A percentile compares a stretch with the other conserved stretches of the same genome.
These are phyloP conservation scores for Tiliacea citrago DNA, from an alignment of 2,888 invertebrate genomes.

Conservation along the genomic window DNA sequence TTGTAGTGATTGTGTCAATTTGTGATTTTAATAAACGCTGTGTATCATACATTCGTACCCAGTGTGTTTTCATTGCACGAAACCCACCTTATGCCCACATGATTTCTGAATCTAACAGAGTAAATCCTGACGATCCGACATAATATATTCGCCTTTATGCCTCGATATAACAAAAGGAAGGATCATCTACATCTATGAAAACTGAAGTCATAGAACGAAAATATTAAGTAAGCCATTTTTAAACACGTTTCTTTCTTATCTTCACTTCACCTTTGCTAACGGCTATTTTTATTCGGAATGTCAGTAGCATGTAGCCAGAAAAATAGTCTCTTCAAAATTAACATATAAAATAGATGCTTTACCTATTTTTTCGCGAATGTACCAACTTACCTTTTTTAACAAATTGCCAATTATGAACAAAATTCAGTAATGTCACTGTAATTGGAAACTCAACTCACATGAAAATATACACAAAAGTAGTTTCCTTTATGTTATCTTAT, in stretches of 20 bases:
- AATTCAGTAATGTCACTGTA: conserved; percentile 32
- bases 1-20: too few species aligned
- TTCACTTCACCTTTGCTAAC: conserved; percentile 1
- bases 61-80: too few species aligned
- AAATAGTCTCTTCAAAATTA: conserved; percentile 22
- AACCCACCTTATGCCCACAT: too few species aligned
- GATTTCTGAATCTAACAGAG: too few species aligned
- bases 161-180: neutral
- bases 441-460: conserved; percentile 13
- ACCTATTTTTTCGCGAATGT: neutral
- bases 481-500: conserved; percentile 21
- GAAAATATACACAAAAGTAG: conserved; percentile 1
- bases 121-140: too few species aligned
- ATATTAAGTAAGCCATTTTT: neutral
- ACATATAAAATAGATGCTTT: conserved; percentile 26
- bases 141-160: neutral
- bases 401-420: conserved; percentile 49
- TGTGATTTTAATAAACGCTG: too few species aligned
- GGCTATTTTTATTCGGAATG: neutral
- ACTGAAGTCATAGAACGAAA: neutral
- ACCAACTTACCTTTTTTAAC: conserved; percentile 2
- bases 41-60: too few species aligned
- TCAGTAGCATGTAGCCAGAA: neutral
- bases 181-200: too few species aligned
- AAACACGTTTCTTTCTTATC: neutral